phyloP scores from a whole-genome alignment of 2,113 vertebrate species.

The Bubo blakistoni region DNA sequence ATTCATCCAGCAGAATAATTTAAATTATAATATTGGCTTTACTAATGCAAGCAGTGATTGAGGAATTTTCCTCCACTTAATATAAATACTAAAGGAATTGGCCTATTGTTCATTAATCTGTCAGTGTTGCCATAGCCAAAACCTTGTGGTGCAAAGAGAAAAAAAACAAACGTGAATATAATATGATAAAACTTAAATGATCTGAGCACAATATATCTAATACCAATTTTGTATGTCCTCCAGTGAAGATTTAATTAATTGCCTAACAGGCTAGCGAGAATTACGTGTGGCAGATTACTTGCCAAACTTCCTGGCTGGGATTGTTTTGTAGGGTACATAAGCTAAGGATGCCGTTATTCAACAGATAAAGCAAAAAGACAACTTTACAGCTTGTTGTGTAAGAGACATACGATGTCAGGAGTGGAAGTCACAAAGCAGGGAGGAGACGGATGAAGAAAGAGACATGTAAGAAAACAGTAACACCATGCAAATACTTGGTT shows the following conservation, averaged over 20 bases:
- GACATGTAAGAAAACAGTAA: background rate
- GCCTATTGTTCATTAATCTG: slow-evolving; percentile 44
- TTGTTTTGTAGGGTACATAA: background rate
- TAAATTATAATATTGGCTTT: slow-evolving; percentile 55
- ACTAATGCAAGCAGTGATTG: slow-evolving; percentile 54
- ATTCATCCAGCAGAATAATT: slow-evolving; percentile 54
- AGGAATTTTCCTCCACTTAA: slow-evolving; percentile 52
- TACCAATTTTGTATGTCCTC: background rate
- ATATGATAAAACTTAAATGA: background rate
- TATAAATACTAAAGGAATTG: slow-evolving; percentile 33
- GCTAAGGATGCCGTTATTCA: background rate
- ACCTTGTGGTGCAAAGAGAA: background rate
- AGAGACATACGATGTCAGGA: background rate
- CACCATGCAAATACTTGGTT: background rate
- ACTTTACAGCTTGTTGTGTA: background rate
- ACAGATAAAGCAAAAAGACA: background rate
- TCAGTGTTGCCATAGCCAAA: background rate
- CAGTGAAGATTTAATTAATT: background rate
- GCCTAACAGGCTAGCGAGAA: background rate
- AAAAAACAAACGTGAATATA: background rate
- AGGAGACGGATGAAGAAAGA: background rate
- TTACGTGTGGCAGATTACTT: background rate
- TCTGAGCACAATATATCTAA: background rate
- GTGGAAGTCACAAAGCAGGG: background rate
- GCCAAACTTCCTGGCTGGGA: background rate